Percentiles rank a stretch among this genome's conserved stretches.
phyloP scores from a whole-genome alignment of 2,113 vertebrate species.

The Oplegnathus fasciatus region DNA sequence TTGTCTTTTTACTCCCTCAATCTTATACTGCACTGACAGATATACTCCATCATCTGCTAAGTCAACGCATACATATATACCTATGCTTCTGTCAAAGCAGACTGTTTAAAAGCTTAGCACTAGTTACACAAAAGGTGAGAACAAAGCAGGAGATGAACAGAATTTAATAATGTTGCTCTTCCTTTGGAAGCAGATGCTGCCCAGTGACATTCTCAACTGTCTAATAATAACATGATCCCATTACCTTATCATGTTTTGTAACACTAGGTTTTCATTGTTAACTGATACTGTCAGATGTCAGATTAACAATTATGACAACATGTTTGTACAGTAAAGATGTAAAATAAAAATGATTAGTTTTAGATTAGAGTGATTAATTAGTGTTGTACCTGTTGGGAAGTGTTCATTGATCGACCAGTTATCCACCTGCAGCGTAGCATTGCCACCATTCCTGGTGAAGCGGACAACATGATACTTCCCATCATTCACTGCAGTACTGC shows the following conservation, averaged over 20 bases:
- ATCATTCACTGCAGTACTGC: constrained; percentile 94
- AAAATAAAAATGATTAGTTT: neutral
- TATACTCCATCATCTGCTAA: no score
- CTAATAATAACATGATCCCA: neutral
- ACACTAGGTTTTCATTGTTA: neutral
- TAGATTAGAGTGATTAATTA: neutral
- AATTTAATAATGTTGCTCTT: neutral
- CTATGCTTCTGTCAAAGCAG: neutral
- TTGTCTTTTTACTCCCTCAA: no score
- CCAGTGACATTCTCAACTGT: constrained; percentile 7
- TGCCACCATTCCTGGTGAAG: constrained; percentile 97
- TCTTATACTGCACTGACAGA: neutral
- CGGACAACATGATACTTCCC: constrained; percentile 98
- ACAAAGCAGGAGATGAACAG: neutral
- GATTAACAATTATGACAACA: neutral
- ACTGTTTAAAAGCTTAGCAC: neutral
- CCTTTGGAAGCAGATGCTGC: constrained; percentile 22
- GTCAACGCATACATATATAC: no score
- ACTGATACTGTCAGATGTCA: neutral
- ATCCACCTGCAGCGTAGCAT: constrained; percentile 97
- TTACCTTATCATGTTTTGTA: neutral
- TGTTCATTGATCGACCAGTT: constrained; percentile 98
- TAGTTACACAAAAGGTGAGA: neutral
- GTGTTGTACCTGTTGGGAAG: constrained; percentile 92
- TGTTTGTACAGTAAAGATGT: neutral